These are phyloP conservation scores for Pemphigus obesinymphae DNA, from an alignment of 1,140 invertebrate species.

Conservation along the genomic window DNA sequence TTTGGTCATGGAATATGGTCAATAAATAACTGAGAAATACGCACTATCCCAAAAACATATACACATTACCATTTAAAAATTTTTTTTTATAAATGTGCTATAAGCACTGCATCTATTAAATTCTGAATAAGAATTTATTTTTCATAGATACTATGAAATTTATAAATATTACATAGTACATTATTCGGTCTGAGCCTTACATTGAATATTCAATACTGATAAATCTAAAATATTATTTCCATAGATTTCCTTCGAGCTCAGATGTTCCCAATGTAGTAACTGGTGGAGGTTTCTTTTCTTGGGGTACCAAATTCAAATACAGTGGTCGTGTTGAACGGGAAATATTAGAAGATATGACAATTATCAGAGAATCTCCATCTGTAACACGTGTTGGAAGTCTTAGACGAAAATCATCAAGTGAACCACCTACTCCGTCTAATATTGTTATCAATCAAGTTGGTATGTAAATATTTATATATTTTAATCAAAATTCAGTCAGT, in stretches of 20 bases:
- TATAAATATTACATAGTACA: too few species aligned
- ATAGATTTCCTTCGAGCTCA: slow-evolving; percentile 76
- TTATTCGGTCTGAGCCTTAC: too few species aligned
- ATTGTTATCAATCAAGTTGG: slow-evolving; percentile 52
- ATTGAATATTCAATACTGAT: not conserved
- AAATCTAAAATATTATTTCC: not conserved
- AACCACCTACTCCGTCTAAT: slow-evolving; percentile 78
- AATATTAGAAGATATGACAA: slow-evolving; percentile 67
- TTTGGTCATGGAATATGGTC: too few species aligned
- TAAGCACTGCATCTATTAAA: too few species aligned
- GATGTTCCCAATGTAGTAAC: slow-evolving; percentile 81
- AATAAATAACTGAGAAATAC: too few species aligned
- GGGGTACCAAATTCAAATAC: slow-evolving; percentile 89
- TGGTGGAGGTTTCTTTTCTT: slow-evolving; percentile 89
- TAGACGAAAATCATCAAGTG: slow-evolving; percentile 72
- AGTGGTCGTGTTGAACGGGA: slow-evolving; percentile 83
- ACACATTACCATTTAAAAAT: too few species aligned
- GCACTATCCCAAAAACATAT: too few species aligned
- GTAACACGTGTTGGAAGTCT: slow-evolving; percentile 59
- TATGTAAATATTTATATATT: too few species aligned
- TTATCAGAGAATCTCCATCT: slow-evolving; percentile 57
- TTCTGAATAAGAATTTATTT: too few species aligned
- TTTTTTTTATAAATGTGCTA: too few species aligned
- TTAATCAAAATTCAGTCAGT: too few species aligned
- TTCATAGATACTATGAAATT: too few species aligned